Percentiles rank a stretch among this genome's conserved stretches.
Evolutionary conservation across 2,797 vertebrate species (phyloP).

Genomic region (Fundulus diaphanus): DNA sequence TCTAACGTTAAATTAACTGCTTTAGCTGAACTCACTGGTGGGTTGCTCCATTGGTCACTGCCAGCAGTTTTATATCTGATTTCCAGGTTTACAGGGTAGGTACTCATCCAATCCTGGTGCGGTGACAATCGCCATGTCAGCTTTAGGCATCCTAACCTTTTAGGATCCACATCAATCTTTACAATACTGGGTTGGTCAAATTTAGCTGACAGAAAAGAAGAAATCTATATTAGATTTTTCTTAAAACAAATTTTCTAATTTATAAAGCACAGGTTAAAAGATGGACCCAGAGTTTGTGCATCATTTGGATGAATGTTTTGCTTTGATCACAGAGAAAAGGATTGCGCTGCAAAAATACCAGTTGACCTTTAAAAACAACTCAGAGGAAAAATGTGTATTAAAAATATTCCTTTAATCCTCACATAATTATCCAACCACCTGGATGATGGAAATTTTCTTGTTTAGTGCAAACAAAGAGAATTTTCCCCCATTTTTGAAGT

Average conservation of each 20-base stretch:
- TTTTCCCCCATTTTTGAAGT: background rate
- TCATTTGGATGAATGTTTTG: background rate
- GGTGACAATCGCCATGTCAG: conserved; percentile 75
- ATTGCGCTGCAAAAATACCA: background rate
- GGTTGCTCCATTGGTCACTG: conserved; percentile 65
- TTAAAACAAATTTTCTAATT: too few species aligned
- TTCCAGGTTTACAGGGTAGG: conserved; percentile 67
- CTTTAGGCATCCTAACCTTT: conserved; percentile 76
- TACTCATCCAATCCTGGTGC: conserved; percentile 64
- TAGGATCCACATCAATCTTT: conserved; percentile 48
- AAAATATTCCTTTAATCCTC: background rate
- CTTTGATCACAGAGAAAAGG: background rate
- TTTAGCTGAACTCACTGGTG: conserved; percentile 54
- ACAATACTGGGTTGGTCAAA: conserved; percentile 82
- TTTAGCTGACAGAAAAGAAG: conserved; percentile 81
- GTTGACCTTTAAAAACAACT: conserved; percentile 8
- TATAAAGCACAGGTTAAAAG: background rate
- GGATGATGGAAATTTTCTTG: background rate
- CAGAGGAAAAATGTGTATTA: background rate
- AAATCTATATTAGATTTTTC: background rate
- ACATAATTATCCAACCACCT: conserved; percentile 1
- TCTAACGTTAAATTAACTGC: background rate
- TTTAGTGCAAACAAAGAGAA: background rate
- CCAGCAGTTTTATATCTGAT: conserved; percentile 72
- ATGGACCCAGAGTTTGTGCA: background rate